phyloP scores from a whole-genome alignment of 2,888 invertebrate species.

The Drosophila phalerata region DNA sequence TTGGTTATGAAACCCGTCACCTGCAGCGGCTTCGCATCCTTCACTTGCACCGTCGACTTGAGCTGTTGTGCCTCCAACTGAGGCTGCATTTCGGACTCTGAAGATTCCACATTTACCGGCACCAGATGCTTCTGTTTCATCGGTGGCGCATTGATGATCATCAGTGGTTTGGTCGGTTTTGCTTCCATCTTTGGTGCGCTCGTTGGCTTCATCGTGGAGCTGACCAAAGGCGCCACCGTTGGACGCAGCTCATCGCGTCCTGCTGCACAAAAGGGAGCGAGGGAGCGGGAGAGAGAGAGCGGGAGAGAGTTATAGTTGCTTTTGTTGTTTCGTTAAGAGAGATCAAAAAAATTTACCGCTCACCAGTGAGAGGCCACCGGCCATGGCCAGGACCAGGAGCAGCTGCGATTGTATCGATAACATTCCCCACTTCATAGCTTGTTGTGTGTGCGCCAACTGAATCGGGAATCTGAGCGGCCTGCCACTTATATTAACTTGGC shows the following conservation, averaged over 20 bases:
- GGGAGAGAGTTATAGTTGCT: background rate
- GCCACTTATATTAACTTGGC: constrained; percentile 73
- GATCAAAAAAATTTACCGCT: constrained; percentile 79
- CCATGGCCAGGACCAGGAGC: constrained; percentile 61
- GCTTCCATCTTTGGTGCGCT: constrained; percentile 43
- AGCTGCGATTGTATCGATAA: constrained; percentile 33
- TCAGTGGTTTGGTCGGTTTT: constrained; percentile 61
- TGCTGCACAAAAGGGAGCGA: constrained; percentile 9
- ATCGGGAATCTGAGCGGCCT: constrained; percentile 32
- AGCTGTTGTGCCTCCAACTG: constrained; percentile 5
- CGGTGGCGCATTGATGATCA: constrained; percentile 75
- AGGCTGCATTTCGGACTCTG: background rate
- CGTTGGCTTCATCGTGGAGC: constrained; percentile 65
- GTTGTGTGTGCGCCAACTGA: constrained; percentile 46
- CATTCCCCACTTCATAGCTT: constrained; percentile 45
- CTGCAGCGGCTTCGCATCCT: constrained; percentile 64
- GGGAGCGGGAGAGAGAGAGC: background rate
- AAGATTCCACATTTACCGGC: constrained; percentile 34
- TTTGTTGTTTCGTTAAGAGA: background rate
- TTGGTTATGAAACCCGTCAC: constrained; percentile 82
- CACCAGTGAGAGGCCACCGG: constrained; percentile 76
- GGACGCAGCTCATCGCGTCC: constrained; percentile 54
- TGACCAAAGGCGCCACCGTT: constrained; percentile 59
- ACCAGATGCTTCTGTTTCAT: constrained; percentile 60
- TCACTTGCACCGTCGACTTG: constrained; percentile 37